phyloP scores from a whole-genome alignment of 1,140 invertebrate genomes.

The Trigoniulus corallinus region DNA sequence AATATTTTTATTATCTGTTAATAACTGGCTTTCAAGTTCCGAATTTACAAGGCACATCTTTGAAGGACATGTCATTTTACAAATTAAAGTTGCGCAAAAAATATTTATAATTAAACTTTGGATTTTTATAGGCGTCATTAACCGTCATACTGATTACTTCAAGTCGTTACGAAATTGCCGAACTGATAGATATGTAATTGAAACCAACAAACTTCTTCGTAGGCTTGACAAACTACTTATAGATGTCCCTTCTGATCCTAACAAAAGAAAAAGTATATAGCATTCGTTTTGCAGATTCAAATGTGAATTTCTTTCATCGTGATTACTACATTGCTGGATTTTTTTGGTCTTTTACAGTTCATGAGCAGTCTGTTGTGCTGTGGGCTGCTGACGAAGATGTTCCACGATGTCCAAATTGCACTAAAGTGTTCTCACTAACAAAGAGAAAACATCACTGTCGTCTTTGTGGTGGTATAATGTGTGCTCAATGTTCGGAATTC shows the following conservation, averaged over 20 bases:
- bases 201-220: constrained; percentile 91
- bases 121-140: too few relatives aligned
- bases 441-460: constrained; percentile 89
- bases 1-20: too few relatives aligned
- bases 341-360: constrained; percentile 30
- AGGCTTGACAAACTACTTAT: constrained; percentile 76
- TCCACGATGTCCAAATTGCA: constrained; percentile 77
- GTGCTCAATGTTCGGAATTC: constrained; percentile 81
- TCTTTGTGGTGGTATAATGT: constrained; percentile 89
- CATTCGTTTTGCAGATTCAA: not conserved
- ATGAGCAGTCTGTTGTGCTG: constrained; percentile 62
- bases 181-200: constrained; percentile 72
- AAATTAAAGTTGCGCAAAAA: too few relatives aligned
- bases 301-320: not conserved
- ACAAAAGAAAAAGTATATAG: constrained; percentile 72
- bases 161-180: constrained; percentile 49
- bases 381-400: constrained; percentile 88
- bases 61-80: too few relatives aligned
- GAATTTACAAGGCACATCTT: too few relatives aligned
- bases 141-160: too few relatives aligned
- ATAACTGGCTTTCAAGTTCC: too few relatives aligned
- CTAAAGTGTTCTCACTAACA: constrained; percentile 67
- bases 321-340: not conserved
- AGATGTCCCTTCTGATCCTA: constrained; percentile 60
- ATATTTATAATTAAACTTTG: too few relatives aligned